Percentiles rank a stretch among this genome's conserved stretches.
These are phyloP conservation scores for Halictus ligatus DNA, from an alignment of 2,888 invertebrate genomes.

Conservation along the genomic window DNA sequence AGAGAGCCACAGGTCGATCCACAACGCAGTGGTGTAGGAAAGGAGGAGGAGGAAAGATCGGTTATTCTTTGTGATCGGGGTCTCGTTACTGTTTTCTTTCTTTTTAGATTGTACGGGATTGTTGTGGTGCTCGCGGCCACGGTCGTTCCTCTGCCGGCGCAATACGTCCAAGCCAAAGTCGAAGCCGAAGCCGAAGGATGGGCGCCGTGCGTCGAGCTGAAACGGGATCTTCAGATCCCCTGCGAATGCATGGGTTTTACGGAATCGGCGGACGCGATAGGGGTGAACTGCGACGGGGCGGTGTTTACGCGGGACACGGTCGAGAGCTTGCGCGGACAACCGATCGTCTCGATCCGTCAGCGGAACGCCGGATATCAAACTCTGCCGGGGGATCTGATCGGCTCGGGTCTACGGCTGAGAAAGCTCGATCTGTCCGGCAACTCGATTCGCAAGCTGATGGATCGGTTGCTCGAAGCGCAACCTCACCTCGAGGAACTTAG, in stretches of 20 bases:
- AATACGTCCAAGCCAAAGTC: neutral
- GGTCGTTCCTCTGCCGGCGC: constrained; percentile 2
- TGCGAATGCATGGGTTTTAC: constrained; percentile 86
- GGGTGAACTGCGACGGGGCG: constrained; percentile 93
- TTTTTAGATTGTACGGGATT: constrained; percentile 38
- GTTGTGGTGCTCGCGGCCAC: neutral
- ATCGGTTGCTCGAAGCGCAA: constrained; percentile 89
- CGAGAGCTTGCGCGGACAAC: constrained; percentile 91
- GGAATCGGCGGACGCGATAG: constrained; percentile 85
- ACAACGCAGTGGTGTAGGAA: neutral
- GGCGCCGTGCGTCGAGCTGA: constrained; percentile 92
- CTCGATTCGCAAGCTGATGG: constrained; percentile 91
- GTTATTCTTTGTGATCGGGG: neutral
- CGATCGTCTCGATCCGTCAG: constrained; percentile 92
- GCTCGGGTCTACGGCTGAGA: constrained; percentile 88
- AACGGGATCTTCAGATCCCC: constrained; percentile 90
- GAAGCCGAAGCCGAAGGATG: constrained; percentile 82
- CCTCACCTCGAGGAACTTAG: constrained; percentile 89
- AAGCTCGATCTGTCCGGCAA: constrained; percentile 94
- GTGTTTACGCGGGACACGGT: constrained; percentile 93
- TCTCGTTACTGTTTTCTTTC: neutral
- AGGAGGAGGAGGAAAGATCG: neutral
- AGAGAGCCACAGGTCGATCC: no score
- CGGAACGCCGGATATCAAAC: constrained; percentile 92
- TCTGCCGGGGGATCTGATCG: constrained; percentile 86